These are phyloP conservation scores for Lasioglossum vierecki DNA, from an alignment of 2,888 invertebrate genomes.

Conservation along the genomic window DNA sequence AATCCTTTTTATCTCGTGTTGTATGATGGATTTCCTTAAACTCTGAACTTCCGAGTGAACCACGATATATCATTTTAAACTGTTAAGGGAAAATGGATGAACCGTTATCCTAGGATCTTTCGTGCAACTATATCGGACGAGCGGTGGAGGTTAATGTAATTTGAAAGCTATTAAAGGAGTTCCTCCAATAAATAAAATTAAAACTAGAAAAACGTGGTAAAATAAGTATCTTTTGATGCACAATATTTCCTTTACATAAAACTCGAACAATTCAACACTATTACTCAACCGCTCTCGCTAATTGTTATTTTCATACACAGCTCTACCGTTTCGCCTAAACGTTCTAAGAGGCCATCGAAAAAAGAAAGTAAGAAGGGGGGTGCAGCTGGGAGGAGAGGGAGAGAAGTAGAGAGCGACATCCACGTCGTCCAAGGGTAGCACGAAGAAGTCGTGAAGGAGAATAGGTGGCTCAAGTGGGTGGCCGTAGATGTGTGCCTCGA, in stretches of 20 bases:
- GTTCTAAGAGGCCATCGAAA: not conserved
- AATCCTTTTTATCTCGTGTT: not conserved
- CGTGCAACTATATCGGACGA: not conserved
- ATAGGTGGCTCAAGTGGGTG: constrained; percentile 1
- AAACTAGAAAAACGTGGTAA: too few relatives aligned
- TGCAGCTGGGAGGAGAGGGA: not conserved
- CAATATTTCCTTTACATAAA: not conserved
- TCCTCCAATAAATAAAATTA: too few relatives aligned
- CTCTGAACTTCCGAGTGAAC: not conserved
- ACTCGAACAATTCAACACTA: not conserved
- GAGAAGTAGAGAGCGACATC: not conserved
- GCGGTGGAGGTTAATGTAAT: too few relatives aligned
- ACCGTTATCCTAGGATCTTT: not conserved
- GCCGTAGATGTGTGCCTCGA: not conserved
- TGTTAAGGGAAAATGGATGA: not conserved
- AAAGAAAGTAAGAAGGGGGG: not conserved
- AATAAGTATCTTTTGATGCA: not conserved
- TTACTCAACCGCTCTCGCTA: not conserved
- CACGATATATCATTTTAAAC: not conserved
- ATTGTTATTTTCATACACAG: not conserved
- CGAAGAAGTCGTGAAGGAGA: not conserved
- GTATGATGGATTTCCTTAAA: not conserved
- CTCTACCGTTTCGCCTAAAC: not conserved
- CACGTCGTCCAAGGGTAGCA: not conserved
- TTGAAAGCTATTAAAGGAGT: too few relatives aligned